These are phyloP conservation scores for Cassiopea xamachana DNA, from an alignment of 30 jellyfish, hydroid and myxozoan species.

Conservation along the genomic window DNA sequence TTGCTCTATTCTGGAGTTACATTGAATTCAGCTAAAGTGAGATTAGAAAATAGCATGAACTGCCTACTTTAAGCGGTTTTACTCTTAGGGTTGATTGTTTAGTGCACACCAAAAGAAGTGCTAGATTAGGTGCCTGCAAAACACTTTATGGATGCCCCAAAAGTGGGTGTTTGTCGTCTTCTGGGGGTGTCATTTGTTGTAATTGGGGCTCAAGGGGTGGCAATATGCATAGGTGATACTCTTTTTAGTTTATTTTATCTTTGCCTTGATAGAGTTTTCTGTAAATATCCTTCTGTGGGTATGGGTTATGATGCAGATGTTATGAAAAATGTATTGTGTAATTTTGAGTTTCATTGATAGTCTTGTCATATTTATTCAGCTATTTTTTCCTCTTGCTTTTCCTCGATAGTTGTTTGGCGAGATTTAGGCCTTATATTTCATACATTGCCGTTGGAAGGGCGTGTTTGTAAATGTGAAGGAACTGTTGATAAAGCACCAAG, in stretches of 20 bases:
- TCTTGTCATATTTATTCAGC: neutral
- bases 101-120: no score
- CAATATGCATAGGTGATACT: slow-evolving; percentile 12
- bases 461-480: no score
- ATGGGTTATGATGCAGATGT: slow-evolving; percentile 82
- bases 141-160: neutral
- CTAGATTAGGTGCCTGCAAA: no score
- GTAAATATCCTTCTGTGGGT: slow-evolving; percentile 76
- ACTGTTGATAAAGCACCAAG: no score
- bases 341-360: slow-evolving; percentile 47
- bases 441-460: no score
- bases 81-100: neutral
- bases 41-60: no score
- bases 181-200: neutral
- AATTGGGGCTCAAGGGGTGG: slow-evolving; percentile 24
- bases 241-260: slow-evolving; percentile 8
- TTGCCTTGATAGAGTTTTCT: slow-evolving; percentile 52
- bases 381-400: neutral
- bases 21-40: no score
- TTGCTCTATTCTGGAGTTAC: no score
- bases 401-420: neutral
- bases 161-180: neutral
- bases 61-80: no score
- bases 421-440: no score
- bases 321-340: slow-evolving; percentile 70